Conservation (phyloP, 2,113 vertebrate species). For the Gallinago undulata region DNA sequence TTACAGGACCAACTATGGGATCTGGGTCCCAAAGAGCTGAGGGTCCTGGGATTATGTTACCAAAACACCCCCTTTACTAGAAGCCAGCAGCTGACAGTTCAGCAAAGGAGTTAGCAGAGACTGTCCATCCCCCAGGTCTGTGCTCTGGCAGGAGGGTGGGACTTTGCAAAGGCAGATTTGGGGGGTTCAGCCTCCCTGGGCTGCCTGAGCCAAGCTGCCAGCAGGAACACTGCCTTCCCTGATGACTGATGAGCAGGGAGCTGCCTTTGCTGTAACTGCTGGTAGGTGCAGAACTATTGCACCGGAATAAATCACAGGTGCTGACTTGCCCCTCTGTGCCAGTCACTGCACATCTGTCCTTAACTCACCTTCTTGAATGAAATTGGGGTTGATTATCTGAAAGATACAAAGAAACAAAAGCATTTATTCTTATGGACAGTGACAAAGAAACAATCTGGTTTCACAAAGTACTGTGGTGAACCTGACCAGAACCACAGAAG, state of each 20-base stretch:
- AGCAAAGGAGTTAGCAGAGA: not conserved
- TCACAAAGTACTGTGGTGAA: not conserved
- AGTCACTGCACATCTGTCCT: not conserved
- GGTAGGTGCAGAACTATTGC: not conserved
- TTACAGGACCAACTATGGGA: not conserved
- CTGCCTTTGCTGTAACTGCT: not conserved
- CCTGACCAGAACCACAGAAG: not conserved
- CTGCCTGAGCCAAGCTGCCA: not conserved
- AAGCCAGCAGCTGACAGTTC: not conserved
- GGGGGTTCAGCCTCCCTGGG: not conserved
- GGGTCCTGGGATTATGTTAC: not conserved
- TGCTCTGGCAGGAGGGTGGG: not conserved
- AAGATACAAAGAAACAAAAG: conserved; percentile 74
- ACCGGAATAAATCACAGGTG: not conserved
- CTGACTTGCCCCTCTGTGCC: not conserved
- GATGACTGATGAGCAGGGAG: not conserved
- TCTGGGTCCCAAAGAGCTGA: not conserved
- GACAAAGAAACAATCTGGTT: not conserved
- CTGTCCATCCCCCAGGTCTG: not conserved
- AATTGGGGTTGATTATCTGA: conserved; percentile 99
- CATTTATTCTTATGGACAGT: conserved; percentile 39
- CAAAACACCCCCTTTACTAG: not conserved
- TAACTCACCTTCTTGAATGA: conserved; percentile 97
- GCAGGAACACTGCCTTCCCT: not conserved
- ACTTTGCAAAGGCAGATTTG: not conserved